A percentile compares a stretch with the other conserved stretches of the same genome.
Evolutionary conservation across 2,113 vertebrate genomes (phyloP).

Genomic region (Xerus inauris): DNA sequence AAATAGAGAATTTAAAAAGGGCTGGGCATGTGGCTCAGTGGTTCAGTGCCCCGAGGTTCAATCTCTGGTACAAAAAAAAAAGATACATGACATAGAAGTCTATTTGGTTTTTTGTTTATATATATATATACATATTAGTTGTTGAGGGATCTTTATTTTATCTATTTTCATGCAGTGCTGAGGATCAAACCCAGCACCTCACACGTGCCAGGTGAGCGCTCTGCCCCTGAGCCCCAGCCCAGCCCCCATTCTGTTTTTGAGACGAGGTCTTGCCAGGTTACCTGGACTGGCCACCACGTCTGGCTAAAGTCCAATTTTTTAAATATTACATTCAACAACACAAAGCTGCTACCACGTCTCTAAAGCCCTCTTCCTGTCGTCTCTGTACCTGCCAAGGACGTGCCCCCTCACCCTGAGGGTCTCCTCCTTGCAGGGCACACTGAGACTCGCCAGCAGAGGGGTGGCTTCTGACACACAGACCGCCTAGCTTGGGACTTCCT

Average conservation of each 20-base stretch:
- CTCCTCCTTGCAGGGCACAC: background rate
- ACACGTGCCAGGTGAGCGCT: no score
- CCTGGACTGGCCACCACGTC: background rate
- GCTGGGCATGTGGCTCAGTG: no score
- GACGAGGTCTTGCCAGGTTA: background rate
- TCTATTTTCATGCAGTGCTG: no score
- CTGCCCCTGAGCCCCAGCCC: no score
- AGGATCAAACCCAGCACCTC: no score
- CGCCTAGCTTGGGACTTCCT: background rate
- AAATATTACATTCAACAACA: background rate
- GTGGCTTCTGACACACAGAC: background rate
- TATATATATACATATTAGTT: no score
- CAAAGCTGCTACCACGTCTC: background rate
- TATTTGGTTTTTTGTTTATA: no score
- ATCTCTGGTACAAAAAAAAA: no score
- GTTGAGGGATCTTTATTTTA: no score
- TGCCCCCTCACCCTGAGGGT: rapidly evolving
- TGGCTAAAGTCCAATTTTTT: background rate
- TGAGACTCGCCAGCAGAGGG: background rate
- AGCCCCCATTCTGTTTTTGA: background rate
- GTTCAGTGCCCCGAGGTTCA: no score
- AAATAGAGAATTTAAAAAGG: no score
- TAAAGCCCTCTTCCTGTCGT: background rate
- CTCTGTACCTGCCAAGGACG: background rate
- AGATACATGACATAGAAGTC: background rate